Conservation (phyloP, 2,797 vertebrate species). For the Adrianichthys oophorus region DNA sequence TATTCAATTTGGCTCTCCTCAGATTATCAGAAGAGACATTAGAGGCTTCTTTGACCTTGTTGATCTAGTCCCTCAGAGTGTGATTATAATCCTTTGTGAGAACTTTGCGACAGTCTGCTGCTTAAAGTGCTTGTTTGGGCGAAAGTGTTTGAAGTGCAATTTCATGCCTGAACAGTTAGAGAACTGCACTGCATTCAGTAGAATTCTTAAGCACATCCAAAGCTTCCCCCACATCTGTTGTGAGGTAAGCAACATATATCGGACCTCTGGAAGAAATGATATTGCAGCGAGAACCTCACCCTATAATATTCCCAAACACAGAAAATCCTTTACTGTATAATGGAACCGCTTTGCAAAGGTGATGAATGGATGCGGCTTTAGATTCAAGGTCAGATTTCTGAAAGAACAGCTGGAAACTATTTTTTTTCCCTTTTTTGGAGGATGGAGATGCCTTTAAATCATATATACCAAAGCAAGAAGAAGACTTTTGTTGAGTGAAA, state of each 20-base stretch:
- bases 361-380: background rate
- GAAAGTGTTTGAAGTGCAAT: conserved; percentile 18
- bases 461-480: background rate
- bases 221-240: background rate
- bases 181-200: conserved; percentile 1
- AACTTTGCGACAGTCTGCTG: background rate
- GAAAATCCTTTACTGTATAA: background rate
- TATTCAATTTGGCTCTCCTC: conserved; percentile 6
- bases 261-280: background rate
- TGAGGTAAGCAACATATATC: background rate
- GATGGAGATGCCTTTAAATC: too few relatives aligned
- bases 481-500: background rate
- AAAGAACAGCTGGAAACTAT: too few relatives aligned
- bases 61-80: conserved; percentile 1
- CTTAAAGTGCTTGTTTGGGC: background rate
- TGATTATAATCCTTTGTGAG: background rate
- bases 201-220: conserved; percentile 21
- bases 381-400: background rate
- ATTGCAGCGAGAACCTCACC: background rate
- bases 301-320: background rate
- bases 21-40: background rate
- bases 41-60: conserved; percentile 2
- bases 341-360: background rate
- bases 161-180: conserved; percentile 1
- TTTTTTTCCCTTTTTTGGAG: too few relatives aligned